These are phyloP conservation scores for Hycleus cichorii DNA, from an alignment of 1,140 invertebrate species.

Conservation along the genomic window DNA sequence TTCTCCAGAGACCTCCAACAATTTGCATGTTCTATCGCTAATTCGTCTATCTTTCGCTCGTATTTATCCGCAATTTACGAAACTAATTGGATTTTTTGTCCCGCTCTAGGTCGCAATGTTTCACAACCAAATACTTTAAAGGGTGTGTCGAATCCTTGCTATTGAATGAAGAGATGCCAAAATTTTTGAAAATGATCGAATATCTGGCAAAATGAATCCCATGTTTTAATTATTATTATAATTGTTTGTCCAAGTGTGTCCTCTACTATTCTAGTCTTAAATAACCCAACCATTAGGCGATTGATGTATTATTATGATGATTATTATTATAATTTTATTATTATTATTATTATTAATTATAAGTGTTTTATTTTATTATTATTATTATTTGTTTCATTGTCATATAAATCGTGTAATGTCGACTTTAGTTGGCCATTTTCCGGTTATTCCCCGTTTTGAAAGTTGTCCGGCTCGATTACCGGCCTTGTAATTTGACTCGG, in stretches of 20 bases:
- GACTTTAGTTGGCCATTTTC: not conserved
- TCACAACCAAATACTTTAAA: constrained; percentile 83
- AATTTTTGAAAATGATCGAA: constrained; percentile 57
- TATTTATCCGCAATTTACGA: not conserved
- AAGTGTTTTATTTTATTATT: constrained; percentile 15
- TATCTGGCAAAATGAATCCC: constrained; percentile 40
- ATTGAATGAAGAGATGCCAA: constrained; percentile 69
- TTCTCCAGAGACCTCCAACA: no score
- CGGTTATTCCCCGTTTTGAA: not conserved
- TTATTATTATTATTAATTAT: constrained; percentile 6
- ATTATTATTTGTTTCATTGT: constrained; percentile 11
- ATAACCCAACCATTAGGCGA: constrained; percentile 27
- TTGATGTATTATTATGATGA: constrained; percentile 31
- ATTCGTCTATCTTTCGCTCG: not conserved
- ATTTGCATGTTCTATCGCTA: not conserved
- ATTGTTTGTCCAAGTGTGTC: constrained; percentile 13
- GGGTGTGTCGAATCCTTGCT: constrained; percentile 81
- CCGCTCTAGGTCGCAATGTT: constrained; percentile 72
- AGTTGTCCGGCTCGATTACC: not conserved
- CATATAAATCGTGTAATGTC: not conserved
- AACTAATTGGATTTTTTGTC: constrained; percentile 17
- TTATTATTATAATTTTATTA: constrained; percentile 2
- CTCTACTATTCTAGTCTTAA: constrained; percentile 40
- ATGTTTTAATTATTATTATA: constrained; percentile 27
- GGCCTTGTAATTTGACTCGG: not conserved